Conservation (phyloP, 2,888 invertebrate species). For the Lepidocyrtoides sp. region DNA sequence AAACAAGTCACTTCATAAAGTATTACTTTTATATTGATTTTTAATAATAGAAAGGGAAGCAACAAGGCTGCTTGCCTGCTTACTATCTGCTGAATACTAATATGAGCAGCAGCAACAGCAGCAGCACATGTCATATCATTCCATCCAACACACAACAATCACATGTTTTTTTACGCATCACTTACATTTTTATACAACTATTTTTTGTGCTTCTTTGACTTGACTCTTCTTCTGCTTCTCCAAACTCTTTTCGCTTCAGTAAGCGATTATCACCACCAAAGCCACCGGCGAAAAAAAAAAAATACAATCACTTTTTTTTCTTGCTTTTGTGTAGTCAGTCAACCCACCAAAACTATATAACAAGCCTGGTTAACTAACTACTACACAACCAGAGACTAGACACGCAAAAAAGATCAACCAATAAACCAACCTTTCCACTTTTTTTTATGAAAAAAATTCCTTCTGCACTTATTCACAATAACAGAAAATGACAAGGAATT, state of each 20-base stretch:
- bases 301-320: neutral
- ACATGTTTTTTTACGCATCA: slow-evolving; percentile 45
- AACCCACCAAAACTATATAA: neutral
- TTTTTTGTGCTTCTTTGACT: neutral
- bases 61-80: slow-evolving; percentile 28
- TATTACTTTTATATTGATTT: slow-evolving; percentile 28
- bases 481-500: slow-evolving; percentile 13
- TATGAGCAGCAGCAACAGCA: no score
- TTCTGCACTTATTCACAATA: neutral
- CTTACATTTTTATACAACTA: slow-evolving; percentile 35
- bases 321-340: neutral
- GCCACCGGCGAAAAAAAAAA: slow-evolving; percentile 11
- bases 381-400: neutral
- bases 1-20: slow-evolving; percentile 17
- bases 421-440: slow-evolving; percentile 37
- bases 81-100: slow-evolving; percentile 8
- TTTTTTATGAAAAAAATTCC: neutral
- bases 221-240: slow-evolving; percentile 1
- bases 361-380: neutral
- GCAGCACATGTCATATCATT: slow-evolving; percentile 47
- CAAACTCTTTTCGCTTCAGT: neutral
- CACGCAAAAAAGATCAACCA: neutral
- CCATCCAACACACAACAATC: slow-evolving; percentile 20
- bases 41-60: slow-evolving; percentile 1
- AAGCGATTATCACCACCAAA: slow-evolving; percentile 12